Base-by-base conservation (phyloP, 2,113 vertebrate species). In the Ovis canadensis region DNA sequence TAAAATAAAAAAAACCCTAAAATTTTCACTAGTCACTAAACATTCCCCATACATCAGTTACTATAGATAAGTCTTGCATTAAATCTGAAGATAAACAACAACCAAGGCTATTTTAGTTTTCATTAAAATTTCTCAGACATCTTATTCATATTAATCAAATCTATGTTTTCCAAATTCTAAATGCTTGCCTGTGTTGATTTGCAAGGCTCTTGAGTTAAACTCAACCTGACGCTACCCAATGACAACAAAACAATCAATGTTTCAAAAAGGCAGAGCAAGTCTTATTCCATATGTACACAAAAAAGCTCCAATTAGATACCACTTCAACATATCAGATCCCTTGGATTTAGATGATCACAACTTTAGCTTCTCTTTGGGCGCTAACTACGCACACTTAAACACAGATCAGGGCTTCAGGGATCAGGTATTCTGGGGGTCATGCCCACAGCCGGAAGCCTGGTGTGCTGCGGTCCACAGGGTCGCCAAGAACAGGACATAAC, bases 271-370 rank as follows among this genome's bases (percentile, higher is more conserved):
- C 45, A 48, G 33, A 36, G 40, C 45, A 64, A 74, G 64, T 78
- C 77, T 89, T 29, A 84, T 15, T 59, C 52, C 15, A 3, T 33
- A 74, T 7, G 10, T 10, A 77, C 40, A 71, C 52, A 80, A 23
- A 64, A 50, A 19, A 71, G 59, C 40, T 31, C 36, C 25, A 40
- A 89, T 48, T 45, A 77, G 15, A 62, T 62, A 40, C 21, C 21
- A 40, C 12, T 29, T 52, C 74, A 48, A 77, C 0, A 12, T 6
- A 74, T 64, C 52, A 96, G 85, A 93, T 96, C 31, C 97, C 74
- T 43, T 84, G 78, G 12, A 96, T 97, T 93, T 96, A 91, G 96
- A 95, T 84, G 54, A 94, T 52, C 88, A 10, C 71, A 36, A 55
- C 52, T 81, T 90, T 3, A 13, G 8, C 43, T 54, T 62, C 40